Base-by-base conservation (phyloP, 1,140 invertebrate species). In the Pseudomyrmex gracilis region DNA sequence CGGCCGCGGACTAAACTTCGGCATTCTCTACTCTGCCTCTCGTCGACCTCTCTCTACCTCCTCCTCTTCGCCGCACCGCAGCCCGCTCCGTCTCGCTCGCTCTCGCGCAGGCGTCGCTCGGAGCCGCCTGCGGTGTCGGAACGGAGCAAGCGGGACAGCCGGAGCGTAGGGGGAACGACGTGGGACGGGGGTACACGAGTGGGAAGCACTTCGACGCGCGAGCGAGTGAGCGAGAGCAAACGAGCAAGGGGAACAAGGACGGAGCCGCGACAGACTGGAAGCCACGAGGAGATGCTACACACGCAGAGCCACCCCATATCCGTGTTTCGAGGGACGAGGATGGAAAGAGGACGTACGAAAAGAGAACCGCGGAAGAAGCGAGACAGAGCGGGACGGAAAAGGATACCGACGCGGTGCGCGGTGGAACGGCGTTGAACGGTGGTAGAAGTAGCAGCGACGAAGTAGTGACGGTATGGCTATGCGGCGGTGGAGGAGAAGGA, bases 1-100 rank as follows among this genome's bases (percentile, higher is more conserved):
- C 64, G 55, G 57, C 24, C 58, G 17, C 70, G 88, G 93, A 93
- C 93, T 45, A 92, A 90, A 94, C 89, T 93, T 94, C 92, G 93
- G 93, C 93, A 92, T 92, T 90, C 83, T 86, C 57, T 82, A 73
- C 71, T 64, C 73, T 60, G 49, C 47, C 83, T 83, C 85, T 57
- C 70, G 57, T 83, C 73, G 34, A 34, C 73, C 74, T 80, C 77
- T 87, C 84, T 86, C 74, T 84, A 82, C 73, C 24, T 64, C 45
- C 74, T 86, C 45, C 77, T n/a, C 51, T 87, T 57, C 9, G 70
- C 83, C 47, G 2, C 67, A 34, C 34, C 34, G 34, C 34, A 34
- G 0, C 34, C 34, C 34, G 34, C 34, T 55, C 17, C 64, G 70
- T 61, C 58, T 53, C 51, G 58, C 80, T 85, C 70, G 45, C 73